Percentiles rank a stretch among this genome's conserved stretches.
phyloP scores from a whole-genome alignment of 2,113 vertebrate species.

The Xenopus laevis region DNA sequence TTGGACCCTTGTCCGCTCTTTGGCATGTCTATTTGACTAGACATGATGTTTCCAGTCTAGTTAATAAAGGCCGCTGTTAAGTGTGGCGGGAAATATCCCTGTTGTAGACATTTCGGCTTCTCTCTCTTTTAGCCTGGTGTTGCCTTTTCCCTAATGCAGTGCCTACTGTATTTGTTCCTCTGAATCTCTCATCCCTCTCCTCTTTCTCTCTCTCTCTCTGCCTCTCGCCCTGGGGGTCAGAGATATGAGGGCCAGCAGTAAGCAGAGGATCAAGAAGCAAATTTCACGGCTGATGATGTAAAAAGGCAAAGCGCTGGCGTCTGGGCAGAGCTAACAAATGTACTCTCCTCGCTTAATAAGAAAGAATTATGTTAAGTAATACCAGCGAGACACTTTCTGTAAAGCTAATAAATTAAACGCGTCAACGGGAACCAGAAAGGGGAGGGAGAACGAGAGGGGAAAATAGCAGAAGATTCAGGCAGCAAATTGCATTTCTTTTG shows the following conservation, averaged over 20 bases:
- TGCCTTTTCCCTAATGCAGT: neutral
- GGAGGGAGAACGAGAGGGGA: constrained; percentile 2
- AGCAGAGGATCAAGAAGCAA: constrained; percentile 33
- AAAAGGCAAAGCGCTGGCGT: constrained; percentile 32
- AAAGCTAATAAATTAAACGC: constrained; percentile 46
- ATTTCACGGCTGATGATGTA: constrained; percentile 45
- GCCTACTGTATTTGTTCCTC: neutral
- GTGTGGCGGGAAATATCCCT: too few species aligned
- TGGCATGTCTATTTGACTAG: too few species aligned
- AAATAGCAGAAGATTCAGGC: constrained; percentile 10
- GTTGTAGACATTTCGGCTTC: too few species aligned
- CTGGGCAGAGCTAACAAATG: constrained; percentile 41
- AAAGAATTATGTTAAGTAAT: constrained; percentile 46
- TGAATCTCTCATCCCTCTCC: neutral
- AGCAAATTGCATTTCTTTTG: constrained; percentile 35
- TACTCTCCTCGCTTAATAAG: constrained; percentile 44
- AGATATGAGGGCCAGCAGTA: constrained; percentile 35
- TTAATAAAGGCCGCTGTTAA: too few species aligned
- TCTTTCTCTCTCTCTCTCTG: constrained; percentile 10
- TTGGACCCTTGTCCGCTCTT: too few species aligned
- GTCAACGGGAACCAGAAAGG: constrained; percentile 38
- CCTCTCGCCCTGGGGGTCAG: constrained; percentile 28
- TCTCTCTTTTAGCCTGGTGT: neutral
- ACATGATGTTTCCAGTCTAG: too few species aligned
- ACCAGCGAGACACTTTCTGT: constrained; percentile 43